Percentiles rank a stretch among this genome's conserved stretches.
phyloP scores from a whole-genome alignment of 2,888 invertebrate genomes.

The Rhogogaster chlorosoma region DNA sequence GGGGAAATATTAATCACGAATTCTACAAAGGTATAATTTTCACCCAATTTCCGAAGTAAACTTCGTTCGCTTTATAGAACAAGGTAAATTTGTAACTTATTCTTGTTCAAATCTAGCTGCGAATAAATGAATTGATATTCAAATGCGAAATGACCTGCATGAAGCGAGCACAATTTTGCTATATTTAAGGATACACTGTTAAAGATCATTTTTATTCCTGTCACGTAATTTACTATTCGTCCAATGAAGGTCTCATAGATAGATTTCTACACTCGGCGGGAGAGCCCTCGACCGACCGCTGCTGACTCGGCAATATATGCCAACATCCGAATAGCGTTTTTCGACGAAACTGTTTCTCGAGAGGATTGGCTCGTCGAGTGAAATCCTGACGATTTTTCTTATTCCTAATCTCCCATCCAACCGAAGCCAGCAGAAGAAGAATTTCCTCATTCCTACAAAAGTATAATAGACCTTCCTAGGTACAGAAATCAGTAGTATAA shows the following conservation, averaged over 20 bases:
- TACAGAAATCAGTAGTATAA: background rate
- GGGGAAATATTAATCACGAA: background rate
- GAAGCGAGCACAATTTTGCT: background rate
- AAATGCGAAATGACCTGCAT: background rate
- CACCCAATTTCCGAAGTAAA: background rate
- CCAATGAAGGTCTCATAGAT: background rate
- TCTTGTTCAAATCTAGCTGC: background rate
- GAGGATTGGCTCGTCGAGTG: background rate
- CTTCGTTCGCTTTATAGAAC: background rate
- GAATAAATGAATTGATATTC: background rate
- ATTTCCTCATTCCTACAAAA: background rate
- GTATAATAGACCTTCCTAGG: background rate
- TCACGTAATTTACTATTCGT: constrained; percentile 4
- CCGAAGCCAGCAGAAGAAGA: background rate
- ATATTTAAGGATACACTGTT: background rate
- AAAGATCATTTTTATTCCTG: constrained; percentile 5
- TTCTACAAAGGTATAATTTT: background rate
- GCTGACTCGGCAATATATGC: background rate
- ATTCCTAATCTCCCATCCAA: background rate
- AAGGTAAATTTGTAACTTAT: background rate
- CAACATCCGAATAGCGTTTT: background rate
- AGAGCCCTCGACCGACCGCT: background rate
- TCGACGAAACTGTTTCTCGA: background rate
- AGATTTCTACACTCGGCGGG: background rate
- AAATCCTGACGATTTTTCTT: background rate